Evolutionary conservation across 2,113 vertebrate species (phyloP).

Genomic region (Phrynocephalus versicolor): DNA sequence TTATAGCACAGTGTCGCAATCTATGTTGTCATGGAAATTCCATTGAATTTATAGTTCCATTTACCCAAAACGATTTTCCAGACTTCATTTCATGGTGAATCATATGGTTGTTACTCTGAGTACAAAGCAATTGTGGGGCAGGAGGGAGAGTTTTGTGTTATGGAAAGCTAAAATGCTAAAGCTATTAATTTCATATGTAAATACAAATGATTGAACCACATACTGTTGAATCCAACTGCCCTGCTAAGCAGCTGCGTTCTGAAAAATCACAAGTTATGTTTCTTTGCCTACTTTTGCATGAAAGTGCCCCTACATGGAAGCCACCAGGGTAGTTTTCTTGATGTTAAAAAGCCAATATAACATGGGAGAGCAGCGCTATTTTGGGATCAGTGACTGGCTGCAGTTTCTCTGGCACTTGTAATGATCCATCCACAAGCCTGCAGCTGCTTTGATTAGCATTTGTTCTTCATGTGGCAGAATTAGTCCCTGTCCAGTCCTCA

Average conservation of each 20-base stretch:
- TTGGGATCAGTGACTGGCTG: neutral
- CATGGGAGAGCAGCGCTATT: neutral
- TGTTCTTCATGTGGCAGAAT: neutral
- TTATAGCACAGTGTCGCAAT: conserved; percentile 77
- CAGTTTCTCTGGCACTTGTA: neutral
- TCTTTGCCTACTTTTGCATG: neutral
- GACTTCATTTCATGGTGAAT: conserved; percentile 89
- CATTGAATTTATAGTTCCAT: conserved; percentile 86
- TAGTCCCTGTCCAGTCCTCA: neutral
- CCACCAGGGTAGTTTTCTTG: neutral
- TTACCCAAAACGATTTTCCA: conserved; percentile 87
- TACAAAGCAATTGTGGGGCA: conserved; percentile 77
- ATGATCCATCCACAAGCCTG: neutral
- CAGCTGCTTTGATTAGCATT: neutral
- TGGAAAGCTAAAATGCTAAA: conserved; percentile 71
- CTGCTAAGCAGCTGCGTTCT: conserved; percentile 34
- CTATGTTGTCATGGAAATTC: conserved; percentile 87
- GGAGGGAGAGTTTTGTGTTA: conserved; percentile 72
- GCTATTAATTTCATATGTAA: conserved; percentile 72
- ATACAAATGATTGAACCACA: conserved; percentile 67
- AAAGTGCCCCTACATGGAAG: neutral
- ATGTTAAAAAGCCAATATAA: neutral
- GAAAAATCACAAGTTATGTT: conserved; percentile 32
- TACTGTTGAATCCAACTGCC: conserved; percentile 37
- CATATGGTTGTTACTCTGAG: conserved; percentile 79